Base-by-base conservation (phyloP, 2,113 vertebrate genomes). In the Neodontobutis hainanensis region DNA sequence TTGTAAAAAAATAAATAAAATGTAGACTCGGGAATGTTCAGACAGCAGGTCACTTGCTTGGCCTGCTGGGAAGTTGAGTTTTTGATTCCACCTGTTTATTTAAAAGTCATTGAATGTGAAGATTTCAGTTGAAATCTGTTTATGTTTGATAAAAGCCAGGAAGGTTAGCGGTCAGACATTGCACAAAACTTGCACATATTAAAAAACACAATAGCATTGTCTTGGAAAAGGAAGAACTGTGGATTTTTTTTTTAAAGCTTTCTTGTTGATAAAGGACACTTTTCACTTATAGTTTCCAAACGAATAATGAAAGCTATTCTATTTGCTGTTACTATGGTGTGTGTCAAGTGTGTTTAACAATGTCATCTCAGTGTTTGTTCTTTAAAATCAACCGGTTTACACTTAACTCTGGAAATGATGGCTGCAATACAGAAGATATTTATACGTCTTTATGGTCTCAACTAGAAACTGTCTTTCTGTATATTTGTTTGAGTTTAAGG, bases 171-270 rank as follows among this genome's bases (percentile, higher is more conserved):
- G 80, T 84, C 72, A 78, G 82, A 88, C 53, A 43, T 88, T 86
- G 91, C 92, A 89, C 87, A 87, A 75, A 89, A 88, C 86, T 92
- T 92, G 90, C 90, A 93, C 90, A 89, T 86, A 57, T 74, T 15
- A 60, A 4, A 40, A 56, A 63, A 61, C 70, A 27, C n/a, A 59
- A 44, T 38, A 72, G 68, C 70, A 76, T 34, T 70, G 36, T 80
- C 65, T 89, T 87, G 75, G 77, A 82, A 76, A 82, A 70, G 63
- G 55, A 79, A 73, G 66, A 84, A 83, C 78, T 87, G 78, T 88
- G 83, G 85, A 88, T 91, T 90, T 92, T 90, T 93, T 81, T 88
- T 75, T 58, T n/a, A n/a, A n/a, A 85, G 71, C 66, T 84, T 76
- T 79, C 63, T 70, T 81, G 63, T 85, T 61, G 83, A 15, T 80